Evolutionary conservation across 2,888 invertebrate species (phyloP), one percentile per base, ranked within the genome.

Genomic region (Meliscaeva auricollis): DNA sequence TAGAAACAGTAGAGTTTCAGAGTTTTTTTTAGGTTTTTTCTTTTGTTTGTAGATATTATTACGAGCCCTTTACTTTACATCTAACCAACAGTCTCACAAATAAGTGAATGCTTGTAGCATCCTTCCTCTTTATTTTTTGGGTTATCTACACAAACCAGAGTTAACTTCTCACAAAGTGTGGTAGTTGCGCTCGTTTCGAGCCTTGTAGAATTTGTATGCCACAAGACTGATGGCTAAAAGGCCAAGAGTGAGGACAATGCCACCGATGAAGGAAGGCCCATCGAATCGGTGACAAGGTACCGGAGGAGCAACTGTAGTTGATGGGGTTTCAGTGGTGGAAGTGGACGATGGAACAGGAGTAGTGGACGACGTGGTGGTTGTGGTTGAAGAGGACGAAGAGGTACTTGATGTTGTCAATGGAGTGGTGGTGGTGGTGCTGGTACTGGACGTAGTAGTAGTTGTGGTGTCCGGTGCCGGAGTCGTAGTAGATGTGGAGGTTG

Each of bases 131-230:
- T 13, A 48, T 74, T 62, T 15, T 54, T 64, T 50, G 35, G 66
- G 54, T 73, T 78, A 73, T 68, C 78, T 74, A 69, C 78, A 79
- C 54, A 74, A 69, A 41, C 17, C 35, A 20, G 60, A 68, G 35
- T 30, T 26, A 78, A 7, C 73, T 60, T 90, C 93, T 96, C 96
- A 98, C 91, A 98, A 95, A 83, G 97, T 97, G 90, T 97, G 97
- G 92, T 98, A 98, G 92, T 97, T 97, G 88, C 95, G 94, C 91
- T 96, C 97, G 78, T 96, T 96, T 90, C 96, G 95, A 84, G 96
- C 95, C 92, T 96, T 96, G 93, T 97, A 98, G 92, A 97, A 97
- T 91, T 97, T 97, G 93, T 96, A 96, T 44, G 96, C 96, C 89
- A 97, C 95, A 92, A 96, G 95, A 2, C 95, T 95, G 77, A 98